Conservation (phyloP, 2,113 vertebrate genomes). For the Phrynosoma blainvillii region DNA sequence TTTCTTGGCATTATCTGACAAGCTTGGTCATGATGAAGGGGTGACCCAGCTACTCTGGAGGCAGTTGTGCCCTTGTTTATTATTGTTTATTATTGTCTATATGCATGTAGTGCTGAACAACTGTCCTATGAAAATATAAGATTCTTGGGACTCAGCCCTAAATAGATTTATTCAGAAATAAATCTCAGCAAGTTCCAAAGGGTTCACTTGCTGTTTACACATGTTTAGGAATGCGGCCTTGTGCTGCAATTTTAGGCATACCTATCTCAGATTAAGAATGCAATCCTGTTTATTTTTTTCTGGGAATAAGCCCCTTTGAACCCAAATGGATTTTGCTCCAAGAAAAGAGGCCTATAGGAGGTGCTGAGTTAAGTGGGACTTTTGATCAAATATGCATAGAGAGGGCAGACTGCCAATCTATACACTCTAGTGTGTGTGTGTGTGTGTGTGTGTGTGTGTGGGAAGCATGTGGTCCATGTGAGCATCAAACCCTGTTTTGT, state of each 20-base stretch:
- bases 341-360: neutral
- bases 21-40: neutral
- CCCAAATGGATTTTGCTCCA: neutral
- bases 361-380: neutral
- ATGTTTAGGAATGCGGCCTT: neutral
- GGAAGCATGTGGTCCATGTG: too few species aligned
- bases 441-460: too few species aligned
- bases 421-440: too few species aligned
- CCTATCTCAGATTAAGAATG: neutral
- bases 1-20: neutral
- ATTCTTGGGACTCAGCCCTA: neutral
- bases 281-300: neutral
- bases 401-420: neutral
- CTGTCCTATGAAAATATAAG: neutral
- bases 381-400: neutral
- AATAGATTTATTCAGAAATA: neutral
- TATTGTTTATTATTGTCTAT: neutral
- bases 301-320: neutral
- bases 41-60: neutral
- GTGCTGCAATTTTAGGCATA: too few species aligned
- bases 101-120: too few species aligned
- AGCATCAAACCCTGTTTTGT: too few species aligned
- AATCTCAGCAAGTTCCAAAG: too few species aligned
- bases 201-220: too few species aligned
- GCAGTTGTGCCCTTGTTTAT: neutral